Conservation (phyloP, 30 jellyfish, hydroid and myxozoan genomes). For the Aurelia sp. region DNA sequence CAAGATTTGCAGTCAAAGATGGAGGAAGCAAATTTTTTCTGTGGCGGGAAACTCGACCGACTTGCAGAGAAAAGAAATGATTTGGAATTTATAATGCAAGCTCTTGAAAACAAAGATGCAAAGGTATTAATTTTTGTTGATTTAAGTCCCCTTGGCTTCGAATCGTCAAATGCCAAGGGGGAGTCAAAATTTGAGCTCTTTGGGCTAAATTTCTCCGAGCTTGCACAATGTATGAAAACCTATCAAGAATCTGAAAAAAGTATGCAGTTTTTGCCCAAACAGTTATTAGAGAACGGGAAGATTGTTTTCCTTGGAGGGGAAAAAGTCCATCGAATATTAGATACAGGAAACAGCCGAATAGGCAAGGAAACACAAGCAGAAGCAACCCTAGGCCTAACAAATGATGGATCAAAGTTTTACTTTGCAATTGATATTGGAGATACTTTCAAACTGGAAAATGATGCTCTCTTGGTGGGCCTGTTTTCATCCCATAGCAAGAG, state of each 20-base stretch:
- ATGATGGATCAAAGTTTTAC: too few species aligned
- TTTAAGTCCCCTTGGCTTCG: slow-evolving; percentile 35
- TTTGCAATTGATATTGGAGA: too few species aligned
- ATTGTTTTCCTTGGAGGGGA: slow-evolving; percentile 7
- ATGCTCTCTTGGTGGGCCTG: too few species aligned
- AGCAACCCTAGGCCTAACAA: background rate
- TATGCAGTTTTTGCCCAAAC: background rate
- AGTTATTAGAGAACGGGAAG: background rate
- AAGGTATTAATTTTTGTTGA: slow-evolving; percentile 5
- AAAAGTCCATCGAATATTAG: too few species aligned
- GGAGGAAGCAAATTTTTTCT: slow-evolving; percentile 53
- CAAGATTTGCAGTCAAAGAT: background rate
- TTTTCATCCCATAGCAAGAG: too few species aligned
- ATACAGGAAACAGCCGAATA: background rate
- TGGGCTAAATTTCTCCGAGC: background rate
- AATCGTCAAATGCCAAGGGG: background rate
- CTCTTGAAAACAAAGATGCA: background rate
- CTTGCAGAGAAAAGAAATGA: slow-evolving; percentile 37
- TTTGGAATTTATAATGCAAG: background rate
- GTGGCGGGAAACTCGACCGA: slow-evolving; percentile 53
- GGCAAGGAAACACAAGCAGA: background rate
- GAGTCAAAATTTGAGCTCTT: slow-evolving; percentile 1
- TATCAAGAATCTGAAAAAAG: background rate
- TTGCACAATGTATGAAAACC: background rate
- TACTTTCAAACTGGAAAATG: too few species aligned